These are phyloP conservation scores for Lytechinus variegatus DNA, from an alignment of 35 echinoderm and acorn worm genomes.

Conservation along the genomic window DNA sequence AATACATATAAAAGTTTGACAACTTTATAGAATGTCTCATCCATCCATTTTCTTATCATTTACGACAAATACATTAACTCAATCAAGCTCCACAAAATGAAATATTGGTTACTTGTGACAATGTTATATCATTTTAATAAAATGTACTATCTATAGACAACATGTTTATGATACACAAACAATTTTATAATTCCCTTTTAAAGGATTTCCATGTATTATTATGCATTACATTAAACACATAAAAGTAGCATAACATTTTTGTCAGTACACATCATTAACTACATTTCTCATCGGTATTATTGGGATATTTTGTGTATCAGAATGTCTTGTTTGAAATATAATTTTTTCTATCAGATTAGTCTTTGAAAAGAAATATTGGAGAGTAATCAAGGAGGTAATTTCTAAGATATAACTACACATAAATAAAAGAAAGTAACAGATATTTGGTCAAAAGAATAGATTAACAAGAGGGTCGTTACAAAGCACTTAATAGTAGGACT, in stretches of 20 bases:
- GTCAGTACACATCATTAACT: not conserved
- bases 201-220: not conserved
- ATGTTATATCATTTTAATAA: constrained; percentile 16
- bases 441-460: not conserved
- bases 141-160: constrained; percentile 20
- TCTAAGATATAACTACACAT: not conserved
- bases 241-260: not conserved
- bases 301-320: not conserved
- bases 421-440: not conserved
- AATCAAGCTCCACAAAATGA: not conserved
- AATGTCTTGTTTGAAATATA: not conserved
- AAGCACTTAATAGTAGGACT: too few species aligned
- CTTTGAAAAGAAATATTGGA: not conserved
- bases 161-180: not conserved
- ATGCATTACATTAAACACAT: not conserved
- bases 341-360: not conserved
- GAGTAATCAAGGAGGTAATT: not conserved
- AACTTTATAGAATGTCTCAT: too few species aligned
- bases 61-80: too few species aligned
- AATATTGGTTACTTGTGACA: not conserved
- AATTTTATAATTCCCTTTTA: not conserved
- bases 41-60: too few species aligned
- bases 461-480: not conserved
- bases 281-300: not conserved
- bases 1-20: too few species aligned